Evolutionary conservation across 2,797 vertebrate genomes (phyloP), one percentile per base, ranked within the genome.

Genomic region (Takifugu ocellatus): DNA sequence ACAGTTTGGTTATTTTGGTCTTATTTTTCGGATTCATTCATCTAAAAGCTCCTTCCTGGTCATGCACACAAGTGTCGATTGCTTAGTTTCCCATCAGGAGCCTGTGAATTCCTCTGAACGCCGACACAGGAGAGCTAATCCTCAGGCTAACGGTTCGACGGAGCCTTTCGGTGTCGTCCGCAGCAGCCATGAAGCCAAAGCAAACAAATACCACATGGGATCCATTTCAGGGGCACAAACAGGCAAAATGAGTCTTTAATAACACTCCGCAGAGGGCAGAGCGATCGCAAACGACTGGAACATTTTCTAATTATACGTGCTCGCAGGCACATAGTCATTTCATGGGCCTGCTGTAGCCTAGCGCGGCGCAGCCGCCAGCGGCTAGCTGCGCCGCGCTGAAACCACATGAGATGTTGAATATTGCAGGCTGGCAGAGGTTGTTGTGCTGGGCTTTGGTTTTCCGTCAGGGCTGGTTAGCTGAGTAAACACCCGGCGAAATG

Each of bases 151-250:
- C 55, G 53, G 2, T 60, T 51, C 25, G 54, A 54, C 6, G 7
- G 49, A 16, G 39, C 39, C 14, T 43, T 29, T 11, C 50, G 2
- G 51, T n/a, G 31, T 49, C 6, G 59, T 61, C 68, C 57, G 11
- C 46, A 8, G 56, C 50, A 54, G n/a, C 62, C 51, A 2, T 46
- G 36, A 3, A 53, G 66, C 47, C 6, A 46, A 74, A 53, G 60
- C 68, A 81, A 76, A 82, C 72, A 74, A 69, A 61, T 66, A 21
- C 54, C 70, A 78, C 81, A 76, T 73, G 77, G 81, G 75, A 81
- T 68, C 74, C 61, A 78, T 82, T 75, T 75, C 55, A 42, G 57
- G 61, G 72, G 57, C 61, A 57, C 42, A 56, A 61, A 48, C 62
- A 33, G 71, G 59, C 62, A 49, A 63, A 80, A 79, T 6, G 66